A percentile compares a stretch with the other conserved stretches of the same genome.
Conservation (phyloP, 2,888 invertebrate genomes). For the Nineta flava region DNA sequence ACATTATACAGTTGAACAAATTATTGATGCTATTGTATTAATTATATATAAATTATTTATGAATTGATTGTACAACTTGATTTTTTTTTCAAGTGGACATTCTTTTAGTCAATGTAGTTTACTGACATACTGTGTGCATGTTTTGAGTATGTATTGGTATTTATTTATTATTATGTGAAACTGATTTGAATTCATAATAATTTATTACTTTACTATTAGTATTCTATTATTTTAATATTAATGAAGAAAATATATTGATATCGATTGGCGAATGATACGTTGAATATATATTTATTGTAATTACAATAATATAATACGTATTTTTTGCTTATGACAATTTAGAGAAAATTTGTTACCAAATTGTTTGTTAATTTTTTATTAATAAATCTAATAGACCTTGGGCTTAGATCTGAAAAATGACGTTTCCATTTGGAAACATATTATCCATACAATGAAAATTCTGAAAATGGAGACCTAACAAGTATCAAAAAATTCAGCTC, state of each 20-base stretch:
- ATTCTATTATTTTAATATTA: background rate
- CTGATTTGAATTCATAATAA: conserved; percentile 2
- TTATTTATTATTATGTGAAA: background rate
- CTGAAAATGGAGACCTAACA: too few species aligned
- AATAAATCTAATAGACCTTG: too few species aligned
- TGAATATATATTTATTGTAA: background rate
- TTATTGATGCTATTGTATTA: background rate
- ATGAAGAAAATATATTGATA: background rate
- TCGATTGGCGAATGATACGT: background rate
- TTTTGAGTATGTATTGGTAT: too few species aligned
- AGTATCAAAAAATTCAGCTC: too few species aligned
- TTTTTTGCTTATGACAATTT: background rate
- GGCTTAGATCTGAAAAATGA: too few species aligned
- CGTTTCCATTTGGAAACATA: too few species aligned
- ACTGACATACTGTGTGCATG: background rate
- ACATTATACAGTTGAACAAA: background rate
- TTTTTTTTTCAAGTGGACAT: background rate
- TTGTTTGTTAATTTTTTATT: too few species aligned
- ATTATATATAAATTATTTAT: background rate
- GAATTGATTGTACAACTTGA: background rate
- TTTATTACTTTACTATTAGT: background rate
- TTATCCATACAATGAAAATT: too few species aligned
- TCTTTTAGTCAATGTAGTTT: conserved; percentile 1
- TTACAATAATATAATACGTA: background rate
- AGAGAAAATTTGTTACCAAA: too few species aligned